These are phyloP conservation scores for Myoxocephalus aenaeus DNA, from an alignment of 2,797 vertebrate species.

Conservation along the genomic window DNA sequence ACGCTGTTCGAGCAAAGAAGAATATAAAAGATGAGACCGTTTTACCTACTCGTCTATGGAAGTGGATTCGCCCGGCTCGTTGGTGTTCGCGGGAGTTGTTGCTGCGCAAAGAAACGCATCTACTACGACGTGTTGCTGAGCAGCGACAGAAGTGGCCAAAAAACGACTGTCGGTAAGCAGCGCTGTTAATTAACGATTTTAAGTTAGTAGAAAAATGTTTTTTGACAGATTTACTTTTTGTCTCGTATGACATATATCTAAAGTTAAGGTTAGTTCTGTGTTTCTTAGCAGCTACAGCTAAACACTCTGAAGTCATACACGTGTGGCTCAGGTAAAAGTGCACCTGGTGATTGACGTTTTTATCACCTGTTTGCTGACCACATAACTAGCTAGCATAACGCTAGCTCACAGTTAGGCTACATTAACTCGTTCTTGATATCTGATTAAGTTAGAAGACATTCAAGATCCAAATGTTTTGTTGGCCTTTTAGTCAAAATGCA, in stretches of 20 bases:
- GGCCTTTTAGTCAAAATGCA: background rate
- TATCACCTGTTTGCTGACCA: background rate
- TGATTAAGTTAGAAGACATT: background rate
- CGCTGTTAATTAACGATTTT: background rate
- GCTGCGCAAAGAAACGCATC: constrained; percentile 55
- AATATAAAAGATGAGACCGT: background rate
- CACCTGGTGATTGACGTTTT: constrained; percentile 28
- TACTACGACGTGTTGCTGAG: constrained; percentile 56
- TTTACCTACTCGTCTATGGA: background rate
- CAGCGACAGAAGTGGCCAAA: constrained; percentile 37
- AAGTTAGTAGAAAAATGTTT: background rate
- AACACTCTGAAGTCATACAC: constrained; percentile 3
- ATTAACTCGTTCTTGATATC: background rate
- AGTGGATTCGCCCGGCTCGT: constrained; percentile 53
- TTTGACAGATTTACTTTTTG: background rate
- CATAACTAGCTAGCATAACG: background rate
- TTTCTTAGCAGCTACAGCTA: background rate
- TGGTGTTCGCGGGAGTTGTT: constrained; percentile 36
- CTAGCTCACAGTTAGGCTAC: background rate
- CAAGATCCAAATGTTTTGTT: background rate
- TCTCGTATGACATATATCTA: background rate
- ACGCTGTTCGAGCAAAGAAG: fast-evolving
- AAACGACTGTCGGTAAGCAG: constrained; percentile 26
- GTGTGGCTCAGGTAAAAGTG: constrained; percentile 15
- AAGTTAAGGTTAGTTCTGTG: background rate